phyloP scores from a whole-genome alignment of 2,888 invertebrate genomes.

The Theretra japonica region DNA sequence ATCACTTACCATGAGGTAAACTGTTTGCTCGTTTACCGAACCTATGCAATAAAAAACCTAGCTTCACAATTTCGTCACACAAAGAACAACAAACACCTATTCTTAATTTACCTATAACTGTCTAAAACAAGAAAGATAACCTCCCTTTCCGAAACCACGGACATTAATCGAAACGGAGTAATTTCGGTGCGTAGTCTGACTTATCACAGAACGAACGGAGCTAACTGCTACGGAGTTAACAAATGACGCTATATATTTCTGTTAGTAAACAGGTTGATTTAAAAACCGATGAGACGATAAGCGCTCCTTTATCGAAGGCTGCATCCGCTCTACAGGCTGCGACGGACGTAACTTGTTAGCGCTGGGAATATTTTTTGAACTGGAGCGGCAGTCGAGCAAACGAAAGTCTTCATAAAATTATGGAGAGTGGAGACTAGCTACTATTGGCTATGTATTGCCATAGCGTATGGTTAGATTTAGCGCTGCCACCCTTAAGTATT shows the following conservation, averaged over 20 bases:
- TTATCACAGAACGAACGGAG: background rate
- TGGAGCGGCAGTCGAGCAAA: no score
- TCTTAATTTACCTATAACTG: background rate
- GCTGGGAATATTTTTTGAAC: no score
- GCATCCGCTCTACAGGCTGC: background rate
- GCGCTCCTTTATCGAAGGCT: no score
- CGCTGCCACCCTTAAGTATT: no score
- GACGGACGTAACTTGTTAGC: background rate
- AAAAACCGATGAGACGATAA: conserved; percentile 2
- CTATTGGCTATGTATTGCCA: no score
- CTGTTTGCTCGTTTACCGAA: no score
- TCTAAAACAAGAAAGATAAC: background rate
- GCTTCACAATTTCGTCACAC: no score
- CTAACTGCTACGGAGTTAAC: background rate
- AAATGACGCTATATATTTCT: conserved; percentile 8
- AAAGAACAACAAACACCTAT: background rate
- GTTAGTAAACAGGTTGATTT: conserved; percentile 11
- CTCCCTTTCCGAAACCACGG: background rate
- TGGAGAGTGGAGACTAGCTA: no score
- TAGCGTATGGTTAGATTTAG: no score
- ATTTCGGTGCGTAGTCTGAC: background rate
- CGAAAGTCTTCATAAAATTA: no score
- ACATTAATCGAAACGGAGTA: conserved; percentile 13
- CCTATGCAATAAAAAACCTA: no score
- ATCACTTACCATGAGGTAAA: no score